Percentiles rank a stretch among this genome's conserved stretches.
phyloP scores from a whole-genome alignment of 2,888 invertebrate genomes.

The Petrolisthes manimaculis region DNA sequence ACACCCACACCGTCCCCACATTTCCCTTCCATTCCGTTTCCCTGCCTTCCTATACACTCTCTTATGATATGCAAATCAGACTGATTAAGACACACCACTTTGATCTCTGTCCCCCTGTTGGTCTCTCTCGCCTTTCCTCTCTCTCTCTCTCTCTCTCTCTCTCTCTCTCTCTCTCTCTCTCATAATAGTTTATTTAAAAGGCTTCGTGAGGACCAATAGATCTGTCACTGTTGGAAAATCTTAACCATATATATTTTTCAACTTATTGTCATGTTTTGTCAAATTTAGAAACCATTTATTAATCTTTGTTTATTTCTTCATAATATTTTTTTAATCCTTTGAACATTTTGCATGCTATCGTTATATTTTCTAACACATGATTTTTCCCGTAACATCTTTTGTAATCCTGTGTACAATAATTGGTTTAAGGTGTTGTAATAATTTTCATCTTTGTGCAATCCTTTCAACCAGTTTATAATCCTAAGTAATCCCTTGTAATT shows the following conservation, averaged over 20 bases:
- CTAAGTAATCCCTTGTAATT: too few species aligned
- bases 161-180: constrained; percentile 8
- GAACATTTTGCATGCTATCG: too few species aligned
- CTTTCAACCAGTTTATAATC: too few species aligned
- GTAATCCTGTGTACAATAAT: too few species aligned
- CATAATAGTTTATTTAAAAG: background rate
- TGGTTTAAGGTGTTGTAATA: too few species aligned
- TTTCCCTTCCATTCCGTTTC: background rate
- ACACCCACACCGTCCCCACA: background rate
- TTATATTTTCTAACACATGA: too few species aligned
- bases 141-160: background rate
- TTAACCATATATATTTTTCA: too few species aligned
- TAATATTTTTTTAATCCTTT: background rate
- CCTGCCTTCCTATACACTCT: background rate
- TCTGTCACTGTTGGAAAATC: too few species aligned
- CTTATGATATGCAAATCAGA: background rate
- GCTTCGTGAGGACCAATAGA: background rate
- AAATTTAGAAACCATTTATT: too few species aligned
- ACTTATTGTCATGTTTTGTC: too few species aligned
- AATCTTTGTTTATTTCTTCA: background rate
- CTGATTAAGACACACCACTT: background rate
- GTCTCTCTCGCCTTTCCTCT: background rate
- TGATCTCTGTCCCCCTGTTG: background rate
- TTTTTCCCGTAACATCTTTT: too few species aligned
- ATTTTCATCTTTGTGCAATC: too few species aligned